Base-by-base conservation (phyloP, 1,140 invertebrate species). In the Sycobia sp. region DNA sequence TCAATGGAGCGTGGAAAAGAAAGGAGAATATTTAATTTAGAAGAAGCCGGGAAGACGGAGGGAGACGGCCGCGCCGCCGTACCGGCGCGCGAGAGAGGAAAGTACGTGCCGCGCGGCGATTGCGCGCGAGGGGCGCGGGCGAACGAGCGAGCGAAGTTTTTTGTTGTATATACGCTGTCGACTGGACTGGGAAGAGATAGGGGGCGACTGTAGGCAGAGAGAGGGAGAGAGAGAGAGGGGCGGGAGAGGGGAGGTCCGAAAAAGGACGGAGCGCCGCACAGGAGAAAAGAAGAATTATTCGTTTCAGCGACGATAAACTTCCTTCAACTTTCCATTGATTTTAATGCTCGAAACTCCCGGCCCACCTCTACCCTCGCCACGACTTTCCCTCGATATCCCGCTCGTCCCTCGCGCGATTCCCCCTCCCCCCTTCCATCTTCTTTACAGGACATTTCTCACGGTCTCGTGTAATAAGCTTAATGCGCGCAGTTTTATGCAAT, bases 1-100 rank as follows among this genome's bases (percentile, higher is more conserved):
- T 67, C 56, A 65, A 62, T 65, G 59, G 55, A 54, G 49, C 58
- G 43, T 54, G 32, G 62, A 22, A 53, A 43, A 44, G 23, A 51
- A 60, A 60, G 36, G 25, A 36, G 58, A 65, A 67, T 65, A 69
- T 67, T 67, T 63, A 69, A 66, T 57, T 57, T 58, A 67, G 41
- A 13, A 53, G 62, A 62, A 65, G 65, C 36, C 32, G 36, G 10
- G 41, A 11, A 32, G 29, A 32, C 5, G 5, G 11, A 32, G 29
- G 4, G 29, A 32, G 29, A 32, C 5, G 29, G 29, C 29, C 4
- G 29, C 29, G 11, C 4, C 5, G 29, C 11, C 4, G 29, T 4
- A 32, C 4, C 29, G 11, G 29, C 11, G 29, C n/a, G n/a, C n/a
- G n/a, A n/a, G n/a, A n/a, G 29, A 11, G 29, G 29, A 18, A 18